Base-by-base conservation (phyloP, 2,888 invertebrate genomes). In the Mythimna loreyi region DNA sequence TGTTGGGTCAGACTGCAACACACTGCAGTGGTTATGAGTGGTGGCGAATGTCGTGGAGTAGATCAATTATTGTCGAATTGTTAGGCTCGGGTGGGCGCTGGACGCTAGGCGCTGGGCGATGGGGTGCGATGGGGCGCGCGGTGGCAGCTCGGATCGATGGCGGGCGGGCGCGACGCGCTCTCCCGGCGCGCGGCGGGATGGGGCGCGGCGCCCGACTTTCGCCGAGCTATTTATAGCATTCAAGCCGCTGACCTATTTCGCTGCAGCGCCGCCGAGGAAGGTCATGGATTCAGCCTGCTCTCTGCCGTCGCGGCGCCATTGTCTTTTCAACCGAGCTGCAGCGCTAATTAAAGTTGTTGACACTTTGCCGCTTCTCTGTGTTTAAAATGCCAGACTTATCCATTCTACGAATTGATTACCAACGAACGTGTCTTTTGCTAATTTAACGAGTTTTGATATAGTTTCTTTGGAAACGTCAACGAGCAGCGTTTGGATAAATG, bases 191-290 rank as follows among this genome's bases (percentile, higher is more conserved):
- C 91, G 86, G 82, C 85, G 93, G 92, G 89, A 91, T 90, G 93
- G 92, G 94, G 93, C 87, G 91, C 91, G 93, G 92, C 93, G 94
- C 93, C 94, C 94, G 94, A 94, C 95, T 95, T 95, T 94, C 93
- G 90, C 94, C 94, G 91, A 93, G 95, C 96, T 96, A 96, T 96
- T 95, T 95, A 95, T 95, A 96, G 94, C 93, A 93, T 93, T 93
- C 92, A 94, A 94, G 95, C 95, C 94, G 95, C 95, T 95, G 96
- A 96, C 96, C 95, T 94, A 96, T 94, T 95, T 96, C 91, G 92
- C 93, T 94, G 95, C 94, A 94, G 93, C 92, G 91, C 92, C 92
- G 83, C 89, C 91, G 90, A 91, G 94, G 95, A 96, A 95, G 96
- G 95, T 96, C 96, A 96, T 94, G 95, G 95, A 93, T 95, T 91